Base-by-base conservation (phyloP, 53 echinoderm and acorn worm genomes). In the Crossaster papposus region DNA sequence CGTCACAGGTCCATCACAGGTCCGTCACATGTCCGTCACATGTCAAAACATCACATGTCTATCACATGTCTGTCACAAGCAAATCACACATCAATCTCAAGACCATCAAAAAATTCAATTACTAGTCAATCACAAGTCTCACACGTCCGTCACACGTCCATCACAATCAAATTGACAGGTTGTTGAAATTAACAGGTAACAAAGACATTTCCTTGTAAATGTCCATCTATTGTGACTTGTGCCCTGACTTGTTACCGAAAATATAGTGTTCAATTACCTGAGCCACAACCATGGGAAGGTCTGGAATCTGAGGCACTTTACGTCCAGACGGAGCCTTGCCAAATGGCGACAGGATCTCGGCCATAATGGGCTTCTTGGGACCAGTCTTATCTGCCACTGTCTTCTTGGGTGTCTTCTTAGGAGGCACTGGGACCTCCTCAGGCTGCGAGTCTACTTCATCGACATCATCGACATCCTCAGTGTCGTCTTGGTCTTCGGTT, bases 341-440 rank as follows among this genome's bases (percentile, higher is more conserved):
- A 34, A 53, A 72, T 4, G 85, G 85, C 31, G 89, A 85, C 38
- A 80, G 79, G 52, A 90, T 81, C 75, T 85, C 79, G 8, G 90
- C 77, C 5, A 88, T 65, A 32, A 90, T 84, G 36, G 93, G 85
- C 36, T 80, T 37, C 90, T 79, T 90, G 81, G 90, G 44, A 54
- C 90, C 35, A 50, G 62, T 79, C 83, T 88, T 89, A 77, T 79
- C 36, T 15, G 38, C 71, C 9, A 12, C 35, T 30, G 73, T 80
- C 90, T 65, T 88, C 88, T 33, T 76, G 36, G 29, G 51, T 11
- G 77, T 36, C 1, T 88, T 87, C 88, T 81, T 91, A 28, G 88
- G 79, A 17, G 92, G 88, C 74, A 72, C 65, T 11, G 81, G 74
- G 54, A 65, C 74, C 23, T 58, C 72, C 70, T 90, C 93, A 2